Evolutionary conservation across 92 coral and sea anemone species (phyloP).

Genomic region (Palythoa caribaeorum): DNA sequence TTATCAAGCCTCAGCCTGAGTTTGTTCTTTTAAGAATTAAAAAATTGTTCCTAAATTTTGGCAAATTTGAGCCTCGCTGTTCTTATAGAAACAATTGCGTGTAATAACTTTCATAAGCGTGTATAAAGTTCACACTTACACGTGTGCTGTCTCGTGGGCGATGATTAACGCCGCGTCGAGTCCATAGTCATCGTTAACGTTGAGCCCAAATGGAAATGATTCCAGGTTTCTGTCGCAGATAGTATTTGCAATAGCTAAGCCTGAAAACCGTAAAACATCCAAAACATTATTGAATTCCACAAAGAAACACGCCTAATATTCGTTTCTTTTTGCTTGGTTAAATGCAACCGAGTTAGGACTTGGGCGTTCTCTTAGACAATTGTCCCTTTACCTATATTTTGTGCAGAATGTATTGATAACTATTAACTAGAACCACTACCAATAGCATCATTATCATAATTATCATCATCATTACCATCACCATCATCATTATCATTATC

Average conservation of each 20-base stretch:
- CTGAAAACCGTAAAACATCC: background rate
- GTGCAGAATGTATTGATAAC: too few species aligned
- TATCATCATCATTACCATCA: too few species aligned
- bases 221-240: background rate
- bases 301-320: background rate
- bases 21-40: too few species aligned
- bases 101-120: too few species aligned
- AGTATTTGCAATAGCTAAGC: background rate
- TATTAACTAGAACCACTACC: background rate
- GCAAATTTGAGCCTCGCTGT: too few species aligned
- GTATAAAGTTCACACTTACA: background rate
- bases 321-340: background rate
- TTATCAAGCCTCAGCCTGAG: too few species aligned
- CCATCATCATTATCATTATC: too few species aligned
- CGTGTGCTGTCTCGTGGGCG: conserved; percentile 19
- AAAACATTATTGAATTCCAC: background rate
- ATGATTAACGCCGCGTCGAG: conserved; percentile 20
- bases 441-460: background rate
- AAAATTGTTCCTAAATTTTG: too few species aligned
- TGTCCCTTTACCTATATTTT: too few species aligned
- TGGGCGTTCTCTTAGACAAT: too few species aligned
- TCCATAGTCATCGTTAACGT: conserved; percentile 36
- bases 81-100: too few species aligned
- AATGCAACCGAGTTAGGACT: too few species aligned
- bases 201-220: conserved; percentile 23